Conservation (phyloP, 1,140 invertebrate species). For the Apis cerana region DNA sequence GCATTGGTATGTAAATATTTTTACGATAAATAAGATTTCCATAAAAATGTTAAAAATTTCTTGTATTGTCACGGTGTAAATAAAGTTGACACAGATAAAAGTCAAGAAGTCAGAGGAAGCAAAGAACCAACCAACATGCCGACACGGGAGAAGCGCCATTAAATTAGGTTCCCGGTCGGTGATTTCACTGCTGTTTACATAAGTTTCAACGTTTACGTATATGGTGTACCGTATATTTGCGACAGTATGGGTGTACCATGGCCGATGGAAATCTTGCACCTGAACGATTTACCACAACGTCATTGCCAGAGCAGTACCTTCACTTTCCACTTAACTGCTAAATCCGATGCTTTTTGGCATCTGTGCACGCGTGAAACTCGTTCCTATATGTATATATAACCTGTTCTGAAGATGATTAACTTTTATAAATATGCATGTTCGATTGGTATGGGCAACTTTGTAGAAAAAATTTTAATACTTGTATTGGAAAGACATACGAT, state of each 20-base stretch:
- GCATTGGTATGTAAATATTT: not conserved
- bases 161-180: constrained; percentile 46
- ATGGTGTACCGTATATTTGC: constrained; percentile 17
- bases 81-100: constrained; percentile 46
- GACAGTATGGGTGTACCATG: constrained; percentile 41
- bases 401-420: not conserved
- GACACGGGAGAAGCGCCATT: constrained; percentile 13
- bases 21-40: not conserved
- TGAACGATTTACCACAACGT: constrained; percentile 63
- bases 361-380: not conserved
- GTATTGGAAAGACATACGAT: no score
- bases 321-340: constrained; percentile 78
- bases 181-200: constrained; percentile 67
- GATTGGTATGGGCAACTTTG: not conserved
- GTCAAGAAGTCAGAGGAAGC: constrained; percentile 9
- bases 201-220: constrained; percentile 55
- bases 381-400: not conserved
- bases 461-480: not conserved
- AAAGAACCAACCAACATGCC: not conserved
- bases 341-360: constrained; percentile 53
- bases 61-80: not conserved
- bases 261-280: constrained; percentile 62
- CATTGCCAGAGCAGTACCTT: constrained; percentile 77
- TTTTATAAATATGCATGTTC: no score
- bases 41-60: not conserved